These are phyloP conservation scores for Leptopilina syphax DNA, from an alignment of 2,888 invertebrate species.

Conservation along the genomic window DNA sequence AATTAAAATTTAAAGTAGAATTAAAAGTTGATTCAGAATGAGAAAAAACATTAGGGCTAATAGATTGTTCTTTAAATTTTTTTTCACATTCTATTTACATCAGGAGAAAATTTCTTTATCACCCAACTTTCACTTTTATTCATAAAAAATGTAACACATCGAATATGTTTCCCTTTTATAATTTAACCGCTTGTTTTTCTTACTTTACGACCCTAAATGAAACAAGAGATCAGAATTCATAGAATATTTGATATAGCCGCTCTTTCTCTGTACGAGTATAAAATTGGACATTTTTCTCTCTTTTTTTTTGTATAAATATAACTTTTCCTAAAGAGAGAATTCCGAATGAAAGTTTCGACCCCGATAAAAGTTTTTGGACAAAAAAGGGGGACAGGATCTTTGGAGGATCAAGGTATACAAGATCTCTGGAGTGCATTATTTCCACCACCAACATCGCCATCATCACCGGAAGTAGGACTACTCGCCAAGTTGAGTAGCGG, in stretches of 20 bases:
- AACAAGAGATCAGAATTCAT: conserved; percentile 67
- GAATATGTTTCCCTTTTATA: too few species aligned
- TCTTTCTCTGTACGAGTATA: not conserved
- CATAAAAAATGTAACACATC: too few species aligned
- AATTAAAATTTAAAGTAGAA: too few species aligned
- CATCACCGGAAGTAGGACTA: conserved; percentile 54
- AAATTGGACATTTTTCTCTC: not conserved
- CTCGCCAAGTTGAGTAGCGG: conserved; percentile 54
- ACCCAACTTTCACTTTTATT: too few species aligned
- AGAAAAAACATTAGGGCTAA: too few species aligned
- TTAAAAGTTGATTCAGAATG: too few species aligned
- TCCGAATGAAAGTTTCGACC: conserved; percentile 52
- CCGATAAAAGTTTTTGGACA: conserved; percentile 51
- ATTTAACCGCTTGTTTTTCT: conserved; percentile 19
- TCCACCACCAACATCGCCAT: conserved; percentile 56
- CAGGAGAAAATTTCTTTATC: too few species aligned
- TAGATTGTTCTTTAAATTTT: too few species aligned
- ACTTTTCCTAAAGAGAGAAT: conserved; percentile 44
- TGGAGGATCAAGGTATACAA: conserved; percentile 50
- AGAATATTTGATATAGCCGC: conserved; percentile 67
- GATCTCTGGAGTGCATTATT: conserved; percentile 55
- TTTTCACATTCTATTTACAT: too few species aligned
- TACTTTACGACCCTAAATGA: conserved; percentile 33
- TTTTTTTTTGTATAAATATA: not conserved
- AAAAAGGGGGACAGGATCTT: conserved; percentile 50